A percentile compares a stretch with the other conserved stretches of the same genome.
These are phyloP conservation scores for Mythimna ferrago DNA, from an alignment of 2,888 invertebrate genomes.

Conservation along the genomic window DNA sequence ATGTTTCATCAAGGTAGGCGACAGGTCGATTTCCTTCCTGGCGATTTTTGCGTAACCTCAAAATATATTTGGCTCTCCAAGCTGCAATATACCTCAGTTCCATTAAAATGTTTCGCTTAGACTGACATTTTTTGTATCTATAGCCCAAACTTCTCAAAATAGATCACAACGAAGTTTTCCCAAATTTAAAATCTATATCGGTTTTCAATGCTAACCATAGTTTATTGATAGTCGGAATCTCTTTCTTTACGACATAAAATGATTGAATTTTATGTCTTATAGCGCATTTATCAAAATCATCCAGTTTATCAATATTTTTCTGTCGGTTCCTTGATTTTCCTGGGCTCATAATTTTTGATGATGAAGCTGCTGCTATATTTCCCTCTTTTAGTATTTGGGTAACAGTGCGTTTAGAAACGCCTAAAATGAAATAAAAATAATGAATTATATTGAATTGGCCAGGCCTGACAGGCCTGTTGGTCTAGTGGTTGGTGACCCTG, in stretches of 20 bases:
- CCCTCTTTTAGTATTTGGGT: neutral
- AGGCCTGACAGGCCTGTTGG: too few species aligned
- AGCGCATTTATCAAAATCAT: neutral
- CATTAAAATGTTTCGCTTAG: neutral
- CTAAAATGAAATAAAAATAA: too few species aligned
- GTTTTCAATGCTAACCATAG: neutral
- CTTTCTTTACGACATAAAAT: neutral
- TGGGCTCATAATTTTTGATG: neutral
- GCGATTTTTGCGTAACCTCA: too few species aligned
- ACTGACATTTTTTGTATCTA: neutral
- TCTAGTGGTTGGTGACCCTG: too few species aligned
- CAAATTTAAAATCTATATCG: neutral
- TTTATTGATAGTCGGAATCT: neutral
- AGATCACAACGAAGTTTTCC: neutral
- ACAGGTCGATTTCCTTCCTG: too few species aligned
- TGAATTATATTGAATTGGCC: too few species aligned
- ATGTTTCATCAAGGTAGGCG: too few species aligned
- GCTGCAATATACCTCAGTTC: conserved; percentile 1
- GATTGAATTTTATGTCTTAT: neutral
- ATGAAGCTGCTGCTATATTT: neutral
- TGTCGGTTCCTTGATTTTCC: neutral
- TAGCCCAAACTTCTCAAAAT: neutral
- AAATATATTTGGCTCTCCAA: neutral
- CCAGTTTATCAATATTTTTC: neutral
- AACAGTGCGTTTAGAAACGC: neutral